phyloP scores from a whole-genome alignment of 2,797 vertebrate species.

The Numenius phaeopus region DNA sequence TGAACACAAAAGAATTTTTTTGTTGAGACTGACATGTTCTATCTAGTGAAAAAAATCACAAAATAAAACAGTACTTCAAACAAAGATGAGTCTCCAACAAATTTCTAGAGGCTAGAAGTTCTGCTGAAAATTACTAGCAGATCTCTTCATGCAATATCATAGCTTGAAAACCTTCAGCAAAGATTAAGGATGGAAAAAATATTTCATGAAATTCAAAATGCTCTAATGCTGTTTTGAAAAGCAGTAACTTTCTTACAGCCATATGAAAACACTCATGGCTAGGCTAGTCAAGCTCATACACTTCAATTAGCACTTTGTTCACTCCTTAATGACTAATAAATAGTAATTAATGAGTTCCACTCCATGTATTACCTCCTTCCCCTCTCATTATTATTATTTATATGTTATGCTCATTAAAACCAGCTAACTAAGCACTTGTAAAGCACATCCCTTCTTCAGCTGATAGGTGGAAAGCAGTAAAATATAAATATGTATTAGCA shows the following conservation, averaged over 20 bases:
- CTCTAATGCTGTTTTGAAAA: neutral
- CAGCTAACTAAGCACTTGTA: neutral
- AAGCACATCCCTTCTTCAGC: neutral
- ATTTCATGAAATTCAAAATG: neutral
- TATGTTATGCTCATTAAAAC: neutral
- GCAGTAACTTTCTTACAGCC: neutral
- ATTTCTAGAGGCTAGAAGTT: neutral
- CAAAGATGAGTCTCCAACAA: neutral
- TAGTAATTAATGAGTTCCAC: constrained; percentile 53
- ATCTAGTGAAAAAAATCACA: neutral
- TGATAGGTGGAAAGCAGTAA: neutral
- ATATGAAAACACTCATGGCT: neutral
- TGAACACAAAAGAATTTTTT: neutral
- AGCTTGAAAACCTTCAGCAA: neutral
- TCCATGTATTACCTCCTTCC: neutral
- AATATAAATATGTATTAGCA: neutral
- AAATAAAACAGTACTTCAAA: neutral
- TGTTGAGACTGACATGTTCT: neutral
- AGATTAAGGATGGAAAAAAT: neutral
- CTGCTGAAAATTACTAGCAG: neutral
- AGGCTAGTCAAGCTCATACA: constrained; percentile 27
- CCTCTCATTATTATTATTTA: constrained; percentile 27
- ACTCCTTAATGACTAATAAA: constrained; percentile 34
- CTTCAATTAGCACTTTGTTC: constrained; percentile 20
- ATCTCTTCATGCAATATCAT: neutral